Evolutionary conservation across 2,888 invertebrate species (phyloP).

Genomic region (Dascillus cervinus): DNA sequence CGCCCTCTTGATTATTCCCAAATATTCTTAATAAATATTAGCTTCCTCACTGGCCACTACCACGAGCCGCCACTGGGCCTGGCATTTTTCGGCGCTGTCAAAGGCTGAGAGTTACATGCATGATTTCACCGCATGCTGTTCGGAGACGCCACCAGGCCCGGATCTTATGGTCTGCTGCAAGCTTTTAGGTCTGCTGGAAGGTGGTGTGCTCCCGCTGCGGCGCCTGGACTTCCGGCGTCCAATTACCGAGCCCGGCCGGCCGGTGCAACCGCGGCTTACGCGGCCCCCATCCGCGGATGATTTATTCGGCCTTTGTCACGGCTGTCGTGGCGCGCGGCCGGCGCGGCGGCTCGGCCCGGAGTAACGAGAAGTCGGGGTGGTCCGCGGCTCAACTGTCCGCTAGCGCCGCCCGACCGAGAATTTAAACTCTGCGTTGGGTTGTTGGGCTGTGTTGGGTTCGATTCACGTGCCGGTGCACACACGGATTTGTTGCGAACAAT

Average conservation of each 20-base stretch:
- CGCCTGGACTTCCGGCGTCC: no score
- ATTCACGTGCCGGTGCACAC: no score
- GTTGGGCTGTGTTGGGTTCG: no score
- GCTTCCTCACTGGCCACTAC: no score
- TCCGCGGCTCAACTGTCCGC: conserved; percentile 37
- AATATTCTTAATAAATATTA: no score
- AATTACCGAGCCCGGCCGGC: no score
- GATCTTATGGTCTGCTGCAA: conserved; percentile 16
- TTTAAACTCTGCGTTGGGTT: no score
- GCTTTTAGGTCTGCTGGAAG: conserved; percentile 7
- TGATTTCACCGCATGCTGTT: conserved; percentile 31
- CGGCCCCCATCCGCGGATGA: conserved; percentile 17
- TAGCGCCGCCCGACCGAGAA: conserved; percentile 16
- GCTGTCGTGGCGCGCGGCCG: conserved; percentile 22
- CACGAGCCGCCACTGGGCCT: conserved; percentile 14
- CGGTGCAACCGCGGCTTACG: no score
- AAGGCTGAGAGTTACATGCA: conserved; percentile 33
- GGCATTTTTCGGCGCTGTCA: conserved; percentile 36
- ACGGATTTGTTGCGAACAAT: no score
- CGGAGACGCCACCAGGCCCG: conserved; percentile 33
- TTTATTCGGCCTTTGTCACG: conserved; percentile 21
- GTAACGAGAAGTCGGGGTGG: conserved; percentile 42
- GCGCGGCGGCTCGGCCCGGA: conserved; percentile 20
- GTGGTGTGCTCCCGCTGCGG: no score
- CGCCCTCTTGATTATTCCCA: no score